These are phyloP conservation scores for Lepilemur septentrionalis DNA, from an alignment of 2,797 vertebrate genomes.

Conservation along the genomic window DNA sequence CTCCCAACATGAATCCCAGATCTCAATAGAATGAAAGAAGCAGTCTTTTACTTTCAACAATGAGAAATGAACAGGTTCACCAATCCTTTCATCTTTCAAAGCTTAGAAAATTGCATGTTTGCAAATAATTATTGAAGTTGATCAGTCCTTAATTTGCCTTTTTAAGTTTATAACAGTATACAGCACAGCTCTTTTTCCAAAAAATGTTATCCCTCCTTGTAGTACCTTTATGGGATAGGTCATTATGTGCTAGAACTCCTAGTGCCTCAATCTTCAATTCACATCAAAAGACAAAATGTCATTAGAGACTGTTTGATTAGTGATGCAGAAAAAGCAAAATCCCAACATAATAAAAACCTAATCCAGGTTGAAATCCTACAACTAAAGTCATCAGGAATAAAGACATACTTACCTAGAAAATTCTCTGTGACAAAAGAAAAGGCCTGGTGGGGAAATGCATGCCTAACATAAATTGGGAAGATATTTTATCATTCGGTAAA, in stretches of 20 bases:
- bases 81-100: conserved; percentile 41
- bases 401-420: conserved; percentile 73
- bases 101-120: conserved; percentile 18
- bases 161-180: not conserved
- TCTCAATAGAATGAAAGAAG: not conserved
- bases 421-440: conserved; percentile 62
- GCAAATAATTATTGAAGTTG: conserved; percentile 18
- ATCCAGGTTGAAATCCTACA: conserved; percentile 69
- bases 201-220: not conserved
- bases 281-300: conserved; percentile 73
- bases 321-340: conserved; percentile 76
- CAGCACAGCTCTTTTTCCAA: not conserved
- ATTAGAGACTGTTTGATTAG: conserved; percentile 74
- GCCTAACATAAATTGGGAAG: conserved; percentile 72
- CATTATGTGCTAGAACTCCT: not conserved
- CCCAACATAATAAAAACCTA: conserved; percentile 62
- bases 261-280: conserved; percentile 63
- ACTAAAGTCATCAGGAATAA: conserved; percentile 69
- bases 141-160: conserved; percentile 3
- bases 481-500: conserved; percentile 33
- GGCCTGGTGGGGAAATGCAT: not conserved
- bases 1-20: conserved; percentile 11
- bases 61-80: not conserved
- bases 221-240: not conserved
- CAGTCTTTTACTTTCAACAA: not conserved